phyloP scores from a whole-genome alignment of 2,113 vertebrate genomes.

The Morone chrysops region DNA sequence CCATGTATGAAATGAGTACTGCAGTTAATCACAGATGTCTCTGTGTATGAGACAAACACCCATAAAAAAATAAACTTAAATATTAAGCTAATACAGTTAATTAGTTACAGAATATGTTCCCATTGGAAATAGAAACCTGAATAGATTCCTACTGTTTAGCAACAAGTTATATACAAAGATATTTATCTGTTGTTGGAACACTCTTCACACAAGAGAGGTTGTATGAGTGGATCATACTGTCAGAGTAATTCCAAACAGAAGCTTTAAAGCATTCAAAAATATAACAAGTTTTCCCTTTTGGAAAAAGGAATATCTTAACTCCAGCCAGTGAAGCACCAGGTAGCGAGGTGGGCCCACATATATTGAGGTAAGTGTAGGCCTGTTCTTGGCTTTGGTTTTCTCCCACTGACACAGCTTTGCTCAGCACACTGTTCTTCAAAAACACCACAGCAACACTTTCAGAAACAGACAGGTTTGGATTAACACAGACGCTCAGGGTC shows the following conservation, averaged over 20 bases:
- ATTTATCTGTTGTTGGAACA: constrained; percentile 55
- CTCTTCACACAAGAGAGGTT: constrained; percentile 15
- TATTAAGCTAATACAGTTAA: constrained; percentile 77
- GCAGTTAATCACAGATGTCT: constrained; percentile 59
- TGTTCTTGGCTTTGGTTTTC: not conserved
- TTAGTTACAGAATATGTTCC: constrained; percentile 68
- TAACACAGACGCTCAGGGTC: constrained; percentile 33
- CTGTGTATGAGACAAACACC: constrained; percentile 67
- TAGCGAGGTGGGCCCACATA: constrained; percentile 14
- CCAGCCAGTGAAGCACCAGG: constrained; percentile 13
- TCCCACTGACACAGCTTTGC: constrained; percentile 24
- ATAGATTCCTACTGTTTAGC: constrained; percentile 29
- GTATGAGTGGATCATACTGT: not conserved
- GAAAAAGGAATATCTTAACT: constrained; percentile 7
- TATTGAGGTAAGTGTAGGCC: constrained; percentile 35
- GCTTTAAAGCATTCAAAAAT: constrained; percentile 11
- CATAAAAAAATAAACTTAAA: constrained; percentile 79
- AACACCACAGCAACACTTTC: constrained; percentile 35
- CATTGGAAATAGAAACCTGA: constrained; percentile 63
- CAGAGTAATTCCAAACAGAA: constrained; percentile 18
- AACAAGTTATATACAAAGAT: constrained; percentile 37
- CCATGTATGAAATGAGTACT: constrained; percentile 51
- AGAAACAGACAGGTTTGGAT: not conserved
- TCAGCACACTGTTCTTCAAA: constrained; percentile 9
- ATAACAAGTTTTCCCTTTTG: not conserved